These are phyloP conservation scores for Carapus acus DNA, from an alignment of 2,797 vertebrate species.

Conservation along the genomic window DNA sequence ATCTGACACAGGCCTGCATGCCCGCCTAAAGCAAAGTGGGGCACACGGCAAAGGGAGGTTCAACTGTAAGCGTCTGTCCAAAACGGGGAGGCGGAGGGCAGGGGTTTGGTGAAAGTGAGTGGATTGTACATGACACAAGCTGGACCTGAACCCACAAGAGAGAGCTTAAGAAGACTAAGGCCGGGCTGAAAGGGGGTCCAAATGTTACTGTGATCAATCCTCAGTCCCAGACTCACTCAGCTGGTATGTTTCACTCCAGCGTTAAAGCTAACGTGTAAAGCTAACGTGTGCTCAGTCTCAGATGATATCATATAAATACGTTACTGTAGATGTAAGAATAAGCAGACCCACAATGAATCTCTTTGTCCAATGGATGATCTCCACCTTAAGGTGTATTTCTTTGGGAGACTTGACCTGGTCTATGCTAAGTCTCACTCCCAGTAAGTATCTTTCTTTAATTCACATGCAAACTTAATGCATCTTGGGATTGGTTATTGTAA, in stretches of 20 bases:
- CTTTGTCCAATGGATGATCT: too few species aligned
- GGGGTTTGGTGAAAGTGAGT: conserved; percentile 10
- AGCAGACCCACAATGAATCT: too few species aligned
- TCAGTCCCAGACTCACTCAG: not conserved
- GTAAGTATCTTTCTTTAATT: too few species aligned
- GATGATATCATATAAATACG: too few species aligned
- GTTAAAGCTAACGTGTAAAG: too few species aligned
- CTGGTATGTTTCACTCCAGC: too few species aligned
- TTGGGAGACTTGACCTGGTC: too few species aligned
- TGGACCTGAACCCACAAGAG: conserved; percentile 13
- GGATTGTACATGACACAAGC: conserved; percentile 10
- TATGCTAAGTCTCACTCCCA: too few species aligned
- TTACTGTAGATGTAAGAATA: too few species aligned
- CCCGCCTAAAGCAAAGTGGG: conserved; percentile 11
- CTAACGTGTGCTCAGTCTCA: too few species aligned
- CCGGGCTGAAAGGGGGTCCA: not conserved
- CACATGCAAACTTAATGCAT: too few species aligned
- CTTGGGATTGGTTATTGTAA: not conserved
- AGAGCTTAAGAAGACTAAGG: conserved; percentile 32
- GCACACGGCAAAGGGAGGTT: not conserved
- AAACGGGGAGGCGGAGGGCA: conserved; percentile 18
- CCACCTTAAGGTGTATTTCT: too few species aligned
- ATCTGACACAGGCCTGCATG: conserved; percentile 28
- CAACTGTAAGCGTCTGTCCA: not conserved
- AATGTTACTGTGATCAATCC: not conserved